Evolutionary conservation across 2,797 vertebrate genomes (phyloP).

Genomic region (Paratrypauchen microcephalus): DNA sequence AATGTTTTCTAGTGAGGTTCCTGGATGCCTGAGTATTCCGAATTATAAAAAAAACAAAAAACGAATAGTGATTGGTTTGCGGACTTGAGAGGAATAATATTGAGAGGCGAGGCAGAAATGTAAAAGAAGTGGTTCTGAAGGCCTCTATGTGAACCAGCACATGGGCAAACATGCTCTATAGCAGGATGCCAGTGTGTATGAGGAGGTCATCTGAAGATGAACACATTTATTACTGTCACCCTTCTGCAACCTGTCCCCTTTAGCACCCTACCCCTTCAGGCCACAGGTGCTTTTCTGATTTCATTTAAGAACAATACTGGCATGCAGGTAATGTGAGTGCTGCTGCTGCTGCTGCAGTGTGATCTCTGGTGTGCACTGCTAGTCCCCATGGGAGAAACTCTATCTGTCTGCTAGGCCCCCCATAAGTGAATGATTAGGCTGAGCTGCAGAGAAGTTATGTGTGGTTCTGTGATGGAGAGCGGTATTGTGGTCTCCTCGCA

Average conservation of each 20-base stretch:
- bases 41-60: constrained; percentile 62
- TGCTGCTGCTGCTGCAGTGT: constrained; percentile 52
- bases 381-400: constrained; percentile 63
- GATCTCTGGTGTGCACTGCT: constrained; percentile 56
- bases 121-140: constrained; percentile 74
- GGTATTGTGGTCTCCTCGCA: constrained; percentile 43
- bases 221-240: constrained; percentile 28
- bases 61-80: constrained; percentile 57
- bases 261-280: constrained; percentile 33
- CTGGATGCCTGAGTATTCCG: constrained; percentile 73
- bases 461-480: constrained; percentile 40
- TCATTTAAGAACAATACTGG: constrained; percentile 57
- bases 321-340: constrained; percentile 59
- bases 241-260: constrained; percentile 24
- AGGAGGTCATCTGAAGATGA: constrained; percentile 58
- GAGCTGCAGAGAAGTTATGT: constrained; percentile 47
- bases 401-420: constrained; percentile 57
- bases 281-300: constrained; percentile 61
- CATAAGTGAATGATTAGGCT: constrained; percentile 73
- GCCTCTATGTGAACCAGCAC: constrained; percentile 66
- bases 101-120: constrained; percentile 76
- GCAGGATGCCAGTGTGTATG: constrained; percentile 47
- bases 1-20: constrained; percentile 73
- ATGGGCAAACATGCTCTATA: constrained; percentile 50
- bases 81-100: constrained; percentile 65